A percentile compares a stretch with the other conserved stretches of the same genome.
phyloP scores from a whole-genome alignment of 2,113 vertebrate genomes.

The Eudyptes chrysolophus region DNA sequence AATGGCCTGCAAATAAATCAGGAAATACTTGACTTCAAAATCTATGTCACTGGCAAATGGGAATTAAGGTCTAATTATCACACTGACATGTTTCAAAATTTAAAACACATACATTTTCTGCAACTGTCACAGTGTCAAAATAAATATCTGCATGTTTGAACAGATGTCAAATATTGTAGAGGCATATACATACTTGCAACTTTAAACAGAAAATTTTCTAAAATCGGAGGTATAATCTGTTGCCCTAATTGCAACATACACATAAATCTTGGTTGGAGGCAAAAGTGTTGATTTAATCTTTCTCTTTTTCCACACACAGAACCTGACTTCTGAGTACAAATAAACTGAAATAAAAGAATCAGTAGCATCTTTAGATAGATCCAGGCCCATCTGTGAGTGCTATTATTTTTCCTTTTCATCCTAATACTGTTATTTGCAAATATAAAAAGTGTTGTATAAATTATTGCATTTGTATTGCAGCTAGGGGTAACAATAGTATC shows the following conservation, averaged over 20 bases:
- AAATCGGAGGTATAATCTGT: constrained; percentile 35
- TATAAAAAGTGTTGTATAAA: not conserved
- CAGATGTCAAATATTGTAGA: constrained; percentile 50
- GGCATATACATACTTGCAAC: not conserved
- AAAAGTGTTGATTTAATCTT: constrained; percentile 25
- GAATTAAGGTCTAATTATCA: constrained; percentile 49
- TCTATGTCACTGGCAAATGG: constrained; percentile 26
- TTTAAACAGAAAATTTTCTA: constrained; percentile 46
- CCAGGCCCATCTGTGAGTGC: not conserved
- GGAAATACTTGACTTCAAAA: constrained; percentile 14
- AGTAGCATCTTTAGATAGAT: not conserved
- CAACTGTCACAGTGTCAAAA: constrained; percentile 58
- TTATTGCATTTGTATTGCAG: not conserved
- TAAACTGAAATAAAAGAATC: not conserved
- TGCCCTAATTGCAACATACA: constrained; percentile 45
- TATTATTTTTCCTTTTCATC: not conserved
- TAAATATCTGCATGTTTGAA: constrained; percentile 56
- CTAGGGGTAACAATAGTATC: not conserved
- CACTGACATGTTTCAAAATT: constrained; percentile 27
- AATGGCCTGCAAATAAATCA: not conserved
- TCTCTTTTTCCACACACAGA: not conserved
- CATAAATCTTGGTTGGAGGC: not conserved
- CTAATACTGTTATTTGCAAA: not conserved
- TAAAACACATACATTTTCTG: constrained; percentile 9
- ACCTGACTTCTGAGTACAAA: not conserved